Evolutionary conservation across 2,797 vertebrate genomes (phyloP).

Genomic region (Gallinago stenura): DNA sequence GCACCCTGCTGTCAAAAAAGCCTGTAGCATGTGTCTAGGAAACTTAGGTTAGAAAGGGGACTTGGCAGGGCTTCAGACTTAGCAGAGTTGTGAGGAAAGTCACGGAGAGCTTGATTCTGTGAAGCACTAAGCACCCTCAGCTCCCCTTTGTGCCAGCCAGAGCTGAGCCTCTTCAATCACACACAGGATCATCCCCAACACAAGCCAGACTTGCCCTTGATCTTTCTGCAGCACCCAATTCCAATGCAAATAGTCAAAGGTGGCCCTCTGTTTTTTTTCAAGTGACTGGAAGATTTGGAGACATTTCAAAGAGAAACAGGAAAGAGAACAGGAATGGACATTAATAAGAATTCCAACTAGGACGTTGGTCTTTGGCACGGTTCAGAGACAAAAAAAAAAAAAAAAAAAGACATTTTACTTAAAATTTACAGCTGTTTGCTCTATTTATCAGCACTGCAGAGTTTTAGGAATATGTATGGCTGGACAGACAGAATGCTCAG

Average conservation of each 20-base stretch:
- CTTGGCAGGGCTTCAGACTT: not conserved
- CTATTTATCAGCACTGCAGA: not conserved
- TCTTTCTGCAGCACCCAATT: not conserved
- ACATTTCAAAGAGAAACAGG: not conserved
- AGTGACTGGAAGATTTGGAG: not conserved
- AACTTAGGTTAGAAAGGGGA: constrained; percentile 7
- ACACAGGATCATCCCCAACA: not conserved
- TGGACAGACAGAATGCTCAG: not conserved
- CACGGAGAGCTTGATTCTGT: not conserved
- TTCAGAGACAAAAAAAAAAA: not conserved
- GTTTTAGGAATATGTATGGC: not conserved
- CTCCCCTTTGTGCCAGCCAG: not conserved
- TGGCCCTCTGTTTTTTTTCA: not conserved
- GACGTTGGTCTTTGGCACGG: not conserved
- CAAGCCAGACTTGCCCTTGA: not conserved
- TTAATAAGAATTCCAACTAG: not conserved
- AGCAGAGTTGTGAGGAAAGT: not conserved
- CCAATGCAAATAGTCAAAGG: not conserved
- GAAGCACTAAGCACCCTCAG: not conserved
- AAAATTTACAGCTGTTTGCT: not conserved
- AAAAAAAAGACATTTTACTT: not conserved
- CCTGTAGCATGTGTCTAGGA: constrained; percentile 40
- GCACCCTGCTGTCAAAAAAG: constrained; percentile 52
- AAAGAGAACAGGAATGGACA: not conserved
- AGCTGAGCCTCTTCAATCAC: not conserved